phyloP scores from a whole-genome alignment of 1,140 invertebrate genomes.

The Nixonia krombeini region DNA sequence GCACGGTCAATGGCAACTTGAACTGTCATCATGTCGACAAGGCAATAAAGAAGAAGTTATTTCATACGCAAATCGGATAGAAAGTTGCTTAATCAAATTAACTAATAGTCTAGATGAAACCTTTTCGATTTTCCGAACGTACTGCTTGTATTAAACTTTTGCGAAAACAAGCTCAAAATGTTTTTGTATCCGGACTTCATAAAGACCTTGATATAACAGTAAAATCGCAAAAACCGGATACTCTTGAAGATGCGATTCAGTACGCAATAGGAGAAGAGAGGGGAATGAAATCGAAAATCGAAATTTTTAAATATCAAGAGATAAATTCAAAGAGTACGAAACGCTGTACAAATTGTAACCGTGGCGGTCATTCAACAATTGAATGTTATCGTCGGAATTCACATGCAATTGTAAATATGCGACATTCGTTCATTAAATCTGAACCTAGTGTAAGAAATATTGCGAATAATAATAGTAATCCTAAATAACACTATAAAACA shows the following conservation, averaged over 20 bases:
- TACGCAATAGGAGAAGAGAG: slow-evolving; percentile 23
- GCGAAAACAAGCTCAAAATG: slow-evolving; percentile 19
- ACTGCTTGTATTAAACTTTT: slow-evolving; percentile 20
- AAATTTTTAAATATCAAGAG: slow-evolving; percentile 23
- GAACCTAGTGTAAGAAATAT: background rate
- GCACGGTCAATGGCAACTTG: slow-evolving; percentile 29
- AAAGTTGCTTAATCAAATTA: slow-evolving; percentile 26
- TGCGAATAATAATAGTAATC: no score
- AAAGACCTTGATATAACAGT: slow-evolving; percentile 18
- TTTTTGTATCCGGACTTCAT: slow-evolving; percentile 21
- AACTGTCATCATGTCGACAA: slow-evolving; percentile 31
- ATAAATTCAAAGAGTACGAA: slow-evolving; percentile 9
- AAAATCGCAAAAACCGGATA: slow-evolving; percentile 22
- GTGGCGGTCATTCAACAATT: slow-evolving; percentile 4
- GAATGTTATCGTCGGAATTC: slow-evolving; percentile 3
- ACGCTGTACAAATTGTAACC: slow-evolving; percentile 11
- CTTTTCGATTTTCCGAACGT: background rate
- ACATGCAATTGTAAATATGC: background rate
- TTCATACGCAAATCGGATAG: slow-evolving; percentile 14
- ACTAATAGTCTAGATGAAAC: slow-evolving; percentile 18
- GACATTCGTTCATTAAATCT: background rate
- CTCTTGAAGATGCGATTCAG: slow-evolving; percentile 26
- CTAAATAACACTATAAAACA: background rate
- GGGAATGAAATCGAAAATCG: slow-evolving; percentile 9
- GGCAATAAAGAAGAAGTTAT: slow-evolving; percentile 15